Conservation (phyloP, 2,888 invertebrate species). For the Metacarcinus magister region DNA sequence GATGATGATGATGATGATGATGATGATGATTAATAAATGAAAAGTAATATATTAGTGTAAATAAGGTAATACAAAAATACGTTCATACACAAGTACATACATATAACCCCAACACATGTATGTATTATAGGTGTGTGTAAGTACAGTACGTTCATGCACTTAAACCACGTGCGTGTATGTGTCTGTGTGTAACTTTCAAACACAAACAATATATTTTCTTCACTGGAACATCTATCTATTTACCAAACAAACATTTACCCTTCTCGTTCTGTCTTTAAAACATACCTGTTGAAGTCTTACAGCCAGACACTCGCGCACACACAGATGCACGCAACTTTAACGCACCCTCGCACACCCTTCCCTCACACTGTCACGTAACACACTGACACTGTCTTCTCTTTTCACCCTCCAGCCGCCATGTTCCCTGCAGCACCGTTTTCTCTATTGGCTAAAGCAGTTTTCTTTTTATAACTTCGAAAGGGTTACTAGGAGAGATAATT, state of each 20-base stretch:
- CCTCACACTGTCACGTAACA: not conserved
- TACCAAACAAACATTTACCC: not conserved
- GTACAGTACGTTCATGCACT: not conserved
- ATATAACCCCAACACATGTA: not conserved
- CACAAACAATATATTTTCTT: no score
- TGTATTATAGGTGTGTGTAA: not conserved
- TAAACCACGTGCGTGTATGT: not conserved
- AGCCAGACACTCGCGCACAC: not conserved
- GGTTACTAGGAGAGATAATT: not conserved
- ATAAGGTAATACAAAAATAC: not conserved
- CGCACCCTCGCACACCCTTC: not conserved
- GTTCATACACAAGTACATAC: constrained; percentile 46
- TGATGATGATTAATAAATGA: constrained; percentile 29
- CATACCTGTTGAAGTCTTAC: not conserved
- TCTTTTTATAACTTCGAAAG: not conserved
- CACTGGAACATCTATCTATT: not conserved
- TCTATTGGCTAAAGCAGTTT: not conserved
- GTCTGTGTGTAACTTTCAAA: no score
- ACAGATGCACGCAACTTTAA: not conserved
- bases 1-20: not conserved
- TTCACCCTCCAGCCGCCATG: not conserved
- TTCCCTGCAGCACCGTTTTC: not conserved
- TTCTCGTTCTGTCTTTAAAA: not conserved
- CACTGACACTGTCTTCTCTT: not conserved
- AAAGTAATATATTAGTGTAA: constrained; percentile 28